Percentiles rank a stretch among this genome's conserved stretches.
phyloP scores from a whole-genome alignment of 2,797 vertebrate genomes.

The Poeciliopsis gracilis region DNA sequence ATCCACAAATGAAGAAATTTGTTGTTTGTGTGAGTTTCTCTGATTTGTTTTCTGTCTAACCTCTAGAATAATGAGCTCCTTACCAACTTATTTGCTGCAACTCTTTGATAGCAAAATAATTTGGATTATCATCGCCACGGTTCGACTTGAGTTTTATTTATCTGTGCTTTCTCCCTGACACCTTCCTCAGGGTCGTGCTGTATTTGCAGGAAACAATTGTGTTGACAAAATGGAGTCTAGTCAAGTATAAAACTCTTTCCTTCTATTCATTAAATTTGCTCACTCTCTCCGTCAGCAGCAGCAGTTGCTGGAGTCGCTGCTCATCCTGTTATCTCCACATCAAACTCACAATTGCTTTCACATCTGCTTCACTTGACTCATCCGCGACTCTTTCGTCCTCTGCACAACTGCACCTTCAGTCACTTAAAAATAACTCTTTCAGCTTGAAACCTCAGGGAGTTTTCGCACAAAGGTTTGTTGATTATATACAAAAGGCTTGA shows the following conservation, averaged over 20 bases:
- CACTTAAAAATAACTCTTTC: constrained; percentile 40
- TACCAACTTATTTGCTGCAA: constrained; percentile 1
- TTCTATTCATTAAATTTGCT: constrained; percentile 66
- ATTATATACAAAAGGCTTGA: background rate
- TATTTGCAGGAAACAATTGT: constrained; percentile 48
- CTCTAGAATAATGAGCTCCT: constrained; percentile 5
- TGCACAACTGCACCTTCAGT: constrained; percentile 25
- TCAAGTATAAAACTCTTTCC: constrained; percentile 46
- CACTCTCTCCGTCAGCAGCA: constrained; percentile 47
- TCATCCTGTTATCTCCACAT: constrained; percentile 64
- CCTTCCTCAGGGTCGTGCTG: constrained; percentile 26
- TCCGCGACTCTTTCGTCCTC: constrained; percentile 40
- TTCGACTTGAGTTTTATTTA: constrained; percentile 15
- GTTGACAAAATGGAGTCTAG: constrained; percentile 57
- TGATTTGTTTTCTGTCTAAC: background rate
- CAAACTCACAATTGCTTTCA: constrained; percentile 49
- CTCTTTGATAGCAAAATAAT: background rate
- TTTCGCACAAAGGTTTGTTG: background rate
- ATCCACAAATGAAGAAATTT: background rate
- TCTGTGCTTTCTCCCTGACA: constrained; percentile 18
- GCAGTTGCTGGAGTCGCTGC: constrained; percentile 35
- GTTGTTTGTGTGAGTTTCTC: background rate
- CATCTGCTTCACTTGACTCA: constrained; percentile 57
- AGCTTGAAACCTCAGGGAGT: background rate
- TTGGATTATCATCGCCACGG: background rate